Percentiles rank a stretch among this genome's conserved stretches.
Conservation (phyloP, 2,888 invertebrate genomes). For the Celastrina argiolus region DNA sequence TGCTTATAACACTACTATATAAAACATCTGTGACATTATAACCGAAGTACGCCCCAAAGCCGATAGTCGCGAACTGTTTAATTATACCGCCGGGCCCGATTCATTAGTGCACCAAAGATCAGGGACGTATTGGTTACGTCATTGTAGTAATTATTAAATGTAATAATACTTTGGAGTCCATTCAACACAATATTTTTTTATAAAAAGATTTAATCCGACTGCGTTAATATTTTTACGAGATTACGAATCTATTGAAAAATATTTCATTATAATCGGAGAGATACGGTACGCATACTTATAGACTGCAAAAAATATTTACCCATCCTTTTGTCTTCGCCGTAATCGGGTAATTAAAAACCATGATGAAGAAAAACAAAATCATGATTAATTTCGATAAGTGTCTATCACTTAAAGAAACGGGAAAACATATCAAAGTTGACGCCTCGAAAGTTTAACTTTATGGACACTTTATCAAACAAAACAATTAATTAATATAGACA, state of each 20-base stretch:
- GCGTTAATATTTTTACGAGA: no score
- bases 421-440: not conserved
- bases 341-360: not conserved
- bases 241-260: no score
- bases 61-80: constrained; percentile 70
- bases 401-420: not conserved
- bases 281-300: no score
- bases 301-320: no score
- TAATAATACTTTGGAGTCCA: no score
- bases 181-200: no score
- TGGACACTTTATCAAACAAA: not conserved
- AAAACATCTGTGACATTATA: not conserved
- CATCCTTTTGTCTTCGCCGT: no score
- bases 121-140: constrained; percentile 47
- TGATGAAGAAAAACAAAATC: not conserved
- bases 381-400: not conserved
- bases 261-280: no score
- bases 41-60: constrained; percentile 36
- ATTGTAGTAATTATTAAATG: no score
- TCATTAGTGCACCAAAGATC: constrained; percentile 66
- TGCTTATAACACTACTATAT: not conserved
- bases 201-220: no score
- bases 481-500: not conserved
- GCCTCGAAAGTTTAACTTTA: constrained; percentile 9
- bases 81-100: constrained; percentile 72